phyloP scores from a whole-genome alignment of 2,888 invertebrate genomes.

The Masnerella sp. region DNA sequence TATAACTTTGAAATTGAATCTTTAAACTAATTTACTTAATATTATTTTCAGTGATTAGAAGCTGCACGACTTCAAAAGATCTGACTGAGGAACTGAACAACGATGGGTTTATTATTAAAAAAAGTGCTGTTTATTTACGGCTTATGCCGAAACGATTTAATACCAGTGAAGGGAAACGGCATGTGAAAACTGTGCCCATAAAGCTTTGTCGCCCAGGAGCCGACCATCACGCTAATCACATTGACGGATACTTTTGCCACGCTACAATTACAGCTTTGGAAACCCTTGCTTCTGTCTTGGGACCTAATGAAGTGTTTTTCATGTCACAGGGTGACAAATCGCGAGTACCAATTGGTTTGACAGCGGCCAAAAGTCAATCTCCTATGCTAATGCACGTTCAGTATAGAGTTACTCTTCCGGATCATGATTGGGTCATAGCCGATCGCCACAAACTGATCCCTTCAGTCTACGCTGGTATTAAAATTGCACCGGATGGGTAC shows the following conservation, averaged over 20 bases:
- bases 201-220: constrained; percentile 55
- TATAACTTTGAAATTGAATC: not conserved
- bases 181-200: constrained; percentile 66
- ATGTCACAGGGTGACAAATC: constrained; percentile 71
- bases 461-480: constrained; percentile 67
- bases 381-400: constrained; percentile 69
- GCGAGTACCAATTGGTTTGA: constrained; percentile 71
- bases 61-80: constrained; percentile 7
- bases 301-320: constrained; percentile 60
- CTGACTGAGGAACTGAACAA: constrained; percentile 10
- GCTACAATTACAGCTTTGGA: constrained; percentile 57
- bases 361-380: constrained; percentile 74
- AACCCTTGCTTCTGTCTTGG: constrained; percentile 61
- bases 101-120: constrained; percentile 1
- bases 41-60: constrained; percentile 4
- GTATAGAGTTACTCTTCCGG: constrained; percentile 64
- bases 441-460: constrained; percentile 68
- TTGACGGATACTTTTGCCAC: constrained; percentile 41
- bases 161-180: constrained; percentile 65
- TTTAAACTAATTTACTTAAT: not conserved
- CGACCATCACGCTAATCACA: constrained; percentile 47
- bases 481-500: constrained; percentile 63
- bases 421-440: constrained; percentile 66
- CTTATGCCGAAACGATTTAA: constrained; percentile 59
- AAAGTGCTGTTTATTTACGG: constrained; percentile 56